phyloP scores from a whole-genome alignment of 2,797 vertebrate species.

The Hoplostethus mediterraneus region DNA sequence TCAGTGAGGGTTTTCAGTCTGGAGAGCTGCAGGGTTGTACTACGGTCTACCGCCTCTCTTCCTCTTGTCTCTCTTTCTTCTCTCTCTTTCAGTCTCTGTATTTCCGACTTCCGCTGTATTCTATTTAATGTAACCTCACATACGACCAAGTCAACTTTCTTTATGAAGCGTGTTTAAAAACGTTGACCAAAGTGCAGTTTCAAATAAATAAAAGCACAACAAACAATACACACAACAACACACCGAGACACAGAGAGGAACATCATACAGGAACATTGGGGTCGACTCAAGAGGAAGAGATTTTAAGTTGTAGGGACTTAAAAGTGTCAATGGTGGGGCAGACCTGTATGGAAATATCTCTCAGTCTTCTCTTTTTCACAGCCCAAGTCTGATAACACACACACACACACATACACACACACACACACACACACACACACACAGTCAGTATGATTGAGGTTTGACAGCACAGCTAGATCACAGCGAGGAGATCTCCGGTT shows the following conservation, averaged over 20 bases:
- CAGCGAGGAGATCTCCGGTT: not conserved
- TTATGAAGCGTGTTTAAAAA: too few relatives aligned
- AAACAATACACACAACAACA: too few relatives aligned
- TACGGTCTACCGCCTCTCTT: not conserved
- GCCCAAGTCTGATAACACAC: too few relatives aligned
- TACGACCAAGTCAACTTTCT: not conserved
- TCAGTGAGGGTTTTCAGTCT: slow-evolving; percentile 13
- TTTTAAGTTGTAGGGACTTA: too few relatives aligned
- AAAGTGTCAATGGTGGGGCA: too few relatives aligned
- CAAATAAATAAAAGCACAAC: too few relatives aligned
- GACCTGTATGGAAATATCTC: not conserved
- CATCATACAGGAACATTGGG: too few relatives aligned
- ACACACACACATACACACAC: too few relatives aligned
- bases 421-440: not conserved
- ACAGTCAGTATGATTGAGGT: not conserved
- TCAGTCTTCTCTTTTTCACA: not conserved
- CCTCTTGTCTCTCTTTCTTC: not conserved
- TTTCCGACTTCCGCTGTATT: not conserved
- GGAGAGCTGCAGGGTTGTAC: slow-evolving; percentile 18
- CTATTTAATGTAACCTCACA: not conserved
- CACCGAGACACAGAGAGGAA: too few relatives aligned
- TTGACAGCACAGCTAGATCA: not conserved
- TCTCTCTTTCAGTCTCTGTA: not conserved
- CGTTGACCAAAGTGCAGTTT: too few relatives aligned
- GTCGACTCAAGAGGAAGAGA: too few relatives aligned